Base-by-base conservation (phyloP, 2,888 invertebrate genomes). In the Eristalis intricaria region DNA sequence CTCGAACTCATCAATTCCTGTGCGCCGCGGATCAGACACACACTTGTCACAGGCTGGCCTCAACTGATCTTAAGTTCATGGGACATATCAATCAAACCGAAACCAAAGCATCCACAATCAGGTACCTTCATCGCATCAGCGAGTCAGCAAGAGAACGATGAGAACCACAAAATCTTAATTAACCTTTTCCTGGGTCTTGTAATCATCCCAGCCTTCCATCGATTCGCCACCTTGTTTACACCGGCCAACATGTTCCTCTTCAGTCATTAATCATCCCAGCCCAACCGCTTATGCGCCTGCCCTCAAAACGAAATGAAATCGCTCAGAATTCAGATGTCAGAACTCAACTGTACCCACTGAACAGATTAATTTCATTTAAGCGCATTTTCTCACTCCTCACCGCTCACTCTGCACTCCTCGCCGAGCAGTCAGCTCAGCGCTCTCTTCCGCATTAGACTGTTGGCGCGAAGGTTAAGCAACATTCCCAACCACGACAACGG, bases 391-490 rank as follows among this genome's bases (percentile, higher is more conserved):
- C 50, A 50, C 2, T 50, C 50, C 50, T 8, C 32, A 50, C 8
- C 19, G 19, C 50, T 10, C 32, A 32, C 32, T 10, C 32, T 19
- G 4, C 19, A 50, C 7, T 19, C 43, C 43, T 5, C 50, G 15
- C n/a, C 32, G 63, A 63, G 60, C 26, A 32, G 61, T 56, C 38
- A 43, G 69, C 84, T 56, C 38, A 43, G 69, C 80, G 29, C 58
- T 58, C 58, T 81, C 81, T 85, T 85, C 85, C 85, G 85, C 84
- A 69, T 81, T 50, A 58, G n/a, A 19, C 65, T 61, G 22, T 29
- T 22, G 23, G 19, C 23, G 50, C 38, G 85, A 85, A 85, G 85
- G 85, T 50, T 65, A 32, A 69, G 71, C 64, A 56, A 43, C 73
- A 85, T 85, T 81, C 80, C 26, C 69, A 40, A 68, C 7, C 7